Conservation (phyloP, 2,797 vertebrate genomes). For the Apogon talboti region DNA sequence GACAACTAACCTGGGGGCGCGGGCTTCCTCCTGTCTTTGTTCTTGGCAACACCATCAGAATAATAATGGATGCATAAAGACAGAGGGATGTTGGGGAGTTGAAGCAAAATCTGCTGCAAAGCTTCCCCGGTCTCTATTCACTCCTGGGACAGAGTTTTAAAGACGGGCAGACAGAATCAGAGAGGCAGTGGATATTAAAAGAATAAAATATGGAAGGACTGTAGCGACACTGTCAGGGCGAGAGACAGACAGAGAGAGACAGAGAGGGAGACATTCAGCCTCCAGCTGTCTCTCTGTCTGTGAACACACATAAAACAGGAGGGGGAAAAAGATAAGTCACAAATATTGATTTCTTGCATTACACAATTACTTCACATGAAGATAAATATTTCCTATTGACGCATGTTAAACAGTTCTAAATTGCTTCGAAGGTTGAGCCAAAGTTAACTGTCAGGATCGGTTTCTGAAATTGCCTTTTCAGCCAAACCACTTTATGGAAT, state of each 20-base stretch:
- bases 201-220: conserved; percentile 4
- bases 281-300: conserved; percentile 29
- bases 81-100: conserved; percentile 21
- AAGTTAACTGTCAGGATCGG: conserved; percentile 77
- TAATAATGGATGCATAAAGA: conserved; percentile 37
- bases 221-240: background rate
- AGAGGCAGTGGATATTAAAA: conserved; percentile 3
- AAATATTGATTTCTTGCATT: conserved; percentile 64
- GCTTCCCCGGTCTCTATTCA: conserved; percentile 26
- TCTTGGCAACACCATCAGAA: conserved; percentile 28
- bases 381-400: conserved; percentile 72
- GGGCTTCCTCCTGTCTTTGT: conserved; percentile 18
- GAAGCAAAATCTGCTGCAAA: conserved; percentile 28
- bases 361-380: conserved; percentile 66
- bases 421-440: conserved; percentile 75
- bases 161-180: conserved; percentile 7
- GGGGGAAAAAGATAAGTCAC: conserved; percentile 39
- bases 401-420: conserved; percentile 70
- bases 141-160: conserved; percentile 24
- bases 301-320: conserved; percentile 15
- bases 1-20: conserved; percentile 36
- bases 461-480: conserved; percentile 78
- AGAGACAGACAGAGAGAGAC: background rate
- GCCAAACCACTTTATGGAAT: conserved; percentile 76
- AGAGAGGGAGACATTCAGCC: background rate